Evolutionary conservation across 2,113 vertebrate species (phyloP).

Genomic region (Entelurus aequoreus): DNA sequence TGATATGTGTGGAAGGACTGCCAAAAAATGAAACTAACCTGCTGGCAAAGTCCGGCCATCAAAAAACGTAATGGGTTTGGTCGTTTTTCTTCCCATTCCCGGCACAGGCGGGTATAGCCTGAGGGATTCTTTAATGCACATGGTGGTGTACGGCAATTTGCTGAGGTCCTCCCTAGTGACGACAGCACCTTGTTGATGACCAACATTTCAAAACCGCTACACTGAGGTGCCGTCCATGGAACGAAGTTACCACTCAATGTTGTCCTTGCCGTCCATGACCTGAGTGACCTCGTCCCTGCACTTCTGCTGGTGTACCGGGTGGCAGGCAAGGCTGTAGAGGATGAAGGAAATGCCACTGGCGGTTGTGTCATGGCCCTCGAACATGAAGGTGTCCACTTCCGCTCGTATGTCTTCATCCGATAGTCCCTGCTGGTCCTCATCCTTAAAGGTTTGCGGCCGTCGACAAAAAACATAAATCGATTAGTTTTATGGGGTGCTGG

Average conservation of each 20-base stretch:
- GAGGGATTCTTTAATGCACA: constrained; percentile 90
- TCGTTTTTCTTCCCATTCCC: constrained; percentile 69
- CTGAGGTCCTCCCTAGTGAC: constrained; percentile 79
- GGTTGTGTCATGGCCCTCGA: constrained; percentile 86
- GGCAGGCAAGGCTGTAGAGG: constrained; percentile 76
- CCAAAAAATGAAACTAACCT: constrained; percentile 70
- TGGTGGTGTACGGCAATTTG: constrained; percentile 83
- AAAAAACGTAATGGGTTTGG: constrained; percentile 79
- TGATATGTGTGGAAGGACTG: neutral
- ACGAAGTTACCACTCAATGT: constrained; percentile 72
- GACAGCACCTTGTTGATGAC: neutral
- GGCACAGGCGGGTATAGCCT: constrained; percentile 79
- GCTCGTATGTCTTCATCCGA: constrained; percentile 80
- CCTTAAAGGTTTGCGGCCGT: constrained; percentile 52
- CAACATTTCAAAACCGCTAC: neutral
- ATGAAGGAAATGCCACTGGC: constrained; percentile 82
- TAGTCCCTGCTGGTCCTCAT: constrained; percentile 74
- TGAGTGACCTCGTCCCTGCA: constrained; percentile 79
- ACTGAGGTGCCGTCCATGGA: neutral
- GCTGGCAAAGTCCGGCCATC: constrained; percentile 80
- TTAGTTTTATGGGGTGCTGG: neutral
- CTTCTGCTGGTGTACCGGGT: constrained; percentile 80
- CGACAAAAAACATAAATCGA: neutral
- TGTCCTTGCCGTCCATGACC: constrained; percentile 64
- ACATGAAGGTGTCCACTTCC: constrained; percentile 92